A percentile compares a stretch with the other conserved stretches of the same genome.
Conservation (phyloP, 2,888 invertebrate genomes). For the Apocheima hispidaria region DNA sequence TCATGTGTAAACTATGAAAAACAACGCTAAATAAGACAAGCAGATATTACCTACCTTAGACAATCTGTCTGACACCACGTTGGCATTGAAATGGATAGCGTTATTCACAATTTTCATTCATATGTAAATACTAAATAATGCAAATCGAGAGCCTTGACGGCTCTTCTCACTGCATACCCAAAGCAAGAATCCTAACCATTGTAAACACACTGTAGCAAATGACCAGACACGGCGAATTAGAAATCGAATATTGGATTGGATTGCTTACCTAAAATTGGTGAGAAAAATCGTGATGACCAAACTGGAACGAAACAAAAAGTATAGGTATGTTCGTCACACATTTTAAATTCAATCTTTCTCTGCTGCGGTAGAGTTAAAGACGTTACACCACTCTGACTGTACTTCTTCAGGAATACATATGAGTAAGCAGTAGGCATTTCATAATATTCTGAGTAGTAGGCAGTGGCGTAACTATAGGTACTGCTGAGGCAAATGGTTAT, state of each 20-base stretch:
- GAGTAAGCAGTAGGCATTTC: too few relatives aligned
- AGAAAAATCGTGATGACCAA: conserved; percentile 2
- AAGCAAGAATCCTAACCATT: conserved; percentile 21
- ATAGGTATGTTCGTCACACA: background rate
- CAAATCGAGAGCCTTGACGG: conserved; percentile 26
- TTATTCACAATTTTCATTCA: conserved; percentile 19
- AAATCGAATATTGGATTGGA: conserved; percentile 27
- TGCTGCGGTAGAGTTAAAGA: background rate
- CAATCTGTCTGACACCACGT: conserved; percentile 18
- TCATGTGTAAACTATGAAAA: conserved; percentile 8
- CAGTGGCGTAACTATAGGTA: too few relatives aligned
- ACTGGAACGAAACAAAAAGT: conserved; percentile 17
- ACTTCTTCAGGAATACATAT: background rate
- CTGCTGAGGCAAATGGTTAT: too few relatives aligned
- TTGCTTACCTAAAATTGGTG: conserved; percentile 16
- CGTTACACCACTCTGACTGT: background rate
- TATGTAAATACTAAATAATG: conserved; percentile 23
- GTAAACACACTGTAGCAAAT: conserved; percentile 32
- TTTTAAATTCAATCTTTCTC: background rate
- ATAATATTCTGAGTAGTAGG: too few relatives aligned
- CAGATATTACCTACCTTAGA: conserved; percentile 6
- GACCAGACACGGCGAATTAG: conserved; percentile 19
- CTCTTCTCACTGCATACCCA: conserved; percentile 13
- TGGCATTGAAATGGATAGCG: conserved; percentile 20
- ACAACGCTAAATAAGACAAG: conserved; percentile 5